A percentile compares a stretch with the other conserved stretches of the same genome.
These are phyloP conservation scores for Cuculus canorus DNA, from an alignment of 2,797 vertebrate species.

Conservation along the genomic window DNA sequence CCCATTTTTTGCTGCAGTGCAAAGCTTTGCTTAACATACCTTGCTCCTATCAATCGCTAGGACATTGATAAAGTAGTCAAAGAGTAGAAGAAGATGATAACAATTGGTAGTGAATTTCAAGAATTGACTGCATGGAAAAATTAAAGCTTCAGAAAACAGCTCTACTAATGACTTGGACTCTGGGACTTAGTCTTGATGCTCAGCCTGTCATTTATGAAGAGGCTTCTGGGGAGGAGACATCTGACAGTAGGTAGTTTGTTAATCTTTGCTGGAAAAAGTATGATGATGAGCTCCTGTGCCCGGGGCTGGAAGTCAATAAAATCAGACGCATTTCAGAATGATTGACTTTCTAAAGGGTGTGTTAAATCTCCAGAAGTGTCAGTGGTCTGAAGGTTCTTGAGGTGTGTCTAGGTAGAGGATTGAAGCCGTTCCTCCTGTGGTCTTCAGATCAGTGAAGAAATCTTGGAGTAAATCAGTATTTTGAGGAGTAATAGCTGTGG, in stretches of 20 bases:
- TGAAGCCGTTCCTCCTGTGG: neutral
- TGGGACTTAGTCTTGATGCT: neutral
- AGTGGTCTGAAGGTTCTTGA: neutral
- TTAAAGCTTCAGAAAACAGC: neutral
- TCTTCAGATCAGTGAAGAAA: neutral
- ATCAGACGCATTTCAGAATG: neutral
- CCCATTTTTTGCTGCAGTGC: neutral
- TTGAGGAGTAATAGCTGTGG: neutral
- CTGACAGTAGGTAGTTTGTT: neutral
- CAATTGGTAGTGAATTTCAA: neutral
- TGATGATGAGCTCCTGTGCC: neutral
- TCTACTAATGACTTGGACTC: neutral
- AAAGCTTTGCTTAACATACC: too few species aligned
- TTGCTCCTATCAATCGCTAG: too few species aligned
- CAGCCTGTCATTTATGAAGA: neutral
- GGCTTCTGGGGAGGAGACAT: neutral
- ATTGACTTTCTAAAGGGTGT: neutral
- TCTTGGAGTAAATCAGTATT: neutral
- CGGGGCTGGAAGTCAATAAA: neutral
- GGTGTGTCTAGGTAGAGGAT: rapidly evolving
- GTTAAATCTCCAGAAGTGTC: neutral
- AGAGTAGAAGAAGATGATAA: neutral
- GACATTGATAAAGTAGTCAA: too few species aligned
- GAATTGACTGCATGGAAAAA: neutral
- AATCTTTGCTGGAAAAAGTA: neutral